phyloP scores from a whole-genome alignment of 2,113 vertebrate genomes.

The Erythrolamprus reginae region DNA sequence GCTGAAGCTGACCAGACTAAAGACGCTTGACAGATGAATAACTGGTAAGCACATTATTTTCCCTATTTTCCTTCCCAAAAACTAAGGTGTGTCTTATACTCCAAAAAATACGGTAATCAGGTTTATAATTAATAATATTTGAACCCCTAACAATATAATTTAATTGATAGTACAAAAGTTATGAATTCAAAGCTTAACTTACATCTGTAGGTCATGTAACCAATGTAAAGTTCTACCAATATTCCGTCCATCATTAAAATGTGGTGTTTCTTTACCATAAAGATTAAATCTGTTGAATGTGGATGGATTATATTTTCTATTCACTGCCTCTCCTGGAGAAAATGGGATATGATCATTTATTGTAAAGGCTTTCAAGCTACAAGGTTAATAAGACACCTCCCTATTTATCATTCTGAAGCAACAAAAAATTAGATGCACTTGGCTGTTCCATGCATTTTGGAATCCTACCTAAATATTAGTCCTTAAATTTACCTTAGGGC shows the following conservation, averaged over 20 bases:
- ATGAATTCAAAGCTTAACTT: constrained; percentile 47
- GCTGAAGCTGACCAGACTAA: no score
- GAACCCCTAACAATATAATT: not conserved
- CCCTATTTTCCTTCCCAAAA: no score
- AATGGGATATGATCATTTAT: constrained; percentile 9
- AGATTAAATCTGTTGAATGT: constrained; percentile 62
- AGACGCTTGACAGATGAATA: no score
- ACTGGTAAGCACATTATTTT: no score
- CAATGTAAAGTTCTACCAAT: constrained; percentile 69
- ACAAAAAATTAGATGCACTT: not conserved
- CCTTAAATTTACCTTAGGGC: not conserved
- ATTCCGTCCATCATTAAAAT: constrained; percentile 72
- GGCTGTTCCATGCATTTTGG: not conserved
- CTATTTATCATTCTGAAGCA: not conserved
- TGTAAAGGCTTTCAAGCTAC: not conserved
- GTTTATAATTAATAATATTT: not conserved
- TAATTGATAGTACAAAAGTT: not conserved
- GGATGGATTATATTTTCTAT: constrained; percentile 74
- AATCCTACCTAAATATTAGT: not conserved
- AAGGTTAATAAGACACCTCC: not conserved
- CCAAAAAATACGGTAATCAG: no score
- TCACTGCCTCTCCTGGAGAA: constrained; percentile 73
- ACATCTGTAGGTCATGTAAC: constrained; percentile 71
- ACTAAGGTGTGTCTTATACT: no score
- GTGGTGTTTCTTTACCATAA: constrained; percentile 77